Evolutionary conservation across 2,888 invertebrate genomes (phyloP).

Genomic region (Neoaliturus tenellus): DNA sequence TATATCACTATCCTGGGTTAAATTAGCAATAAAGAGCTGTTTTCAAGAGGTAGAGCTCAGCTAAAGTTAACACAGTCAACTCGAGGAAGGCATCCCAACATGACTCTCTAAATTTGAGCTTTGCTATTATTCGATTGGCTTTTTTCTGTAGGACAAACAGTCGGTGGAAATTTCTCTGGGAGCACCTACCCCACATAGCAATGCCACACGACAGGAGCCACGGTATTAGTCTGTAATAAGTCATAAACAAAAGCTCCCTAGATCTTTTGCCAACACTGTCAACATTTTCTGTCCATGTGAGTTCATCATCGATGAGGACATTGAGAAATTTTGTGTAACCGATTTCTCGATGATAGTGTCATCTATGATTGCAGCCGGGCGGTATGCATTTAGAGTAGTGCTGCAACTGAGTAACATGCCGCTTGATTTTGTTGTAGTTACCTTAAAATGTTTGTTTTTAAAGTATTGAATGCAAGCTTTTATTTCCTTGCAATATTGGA

Average conservation of each 20-base stretch:
- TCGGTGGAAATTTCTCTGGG: background rate
- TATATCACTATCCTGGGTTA: background rate
- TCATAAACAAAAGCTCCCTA: background rate
- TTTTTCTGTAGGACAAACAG: constrained; percentile 1
- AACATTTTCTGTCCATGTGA: constrained; percentile 9
- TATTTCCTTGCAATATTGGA: too few relatives aligned
- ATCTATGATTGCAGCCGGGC: background rate
- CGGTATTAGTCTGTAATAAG: background rate
- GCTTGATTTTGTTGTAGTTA: too few relatives aligned
- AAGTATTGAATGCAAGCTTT: too few relatives aligned
- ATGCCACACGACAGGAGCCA: background rate
- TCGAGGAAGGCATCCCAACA: background rate
- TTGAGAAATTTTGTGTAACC: background rate
- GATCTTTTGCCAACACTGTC: background rate
- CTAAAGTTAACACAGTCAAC: background rate
- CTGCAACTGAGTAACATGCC: background rate
- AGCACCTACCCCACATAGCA: background rate
- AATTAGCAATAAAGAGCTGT: background rate
- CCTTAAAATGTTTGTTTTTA: too few relatives aligned
- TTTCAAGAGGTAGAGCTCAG: constrained; percentile 6
- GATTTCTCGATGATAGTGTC: background rate
- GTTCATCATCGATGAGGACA: background rate
- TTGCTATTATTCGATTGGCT: background rate
- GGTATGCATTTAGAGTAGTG: background rate
- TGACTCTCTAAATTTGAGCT: constrained; percentile 5